Base-by-base conservation (phyloP, 2,113 vertebrate species). In the Eleginops maclovinus region DNA sequence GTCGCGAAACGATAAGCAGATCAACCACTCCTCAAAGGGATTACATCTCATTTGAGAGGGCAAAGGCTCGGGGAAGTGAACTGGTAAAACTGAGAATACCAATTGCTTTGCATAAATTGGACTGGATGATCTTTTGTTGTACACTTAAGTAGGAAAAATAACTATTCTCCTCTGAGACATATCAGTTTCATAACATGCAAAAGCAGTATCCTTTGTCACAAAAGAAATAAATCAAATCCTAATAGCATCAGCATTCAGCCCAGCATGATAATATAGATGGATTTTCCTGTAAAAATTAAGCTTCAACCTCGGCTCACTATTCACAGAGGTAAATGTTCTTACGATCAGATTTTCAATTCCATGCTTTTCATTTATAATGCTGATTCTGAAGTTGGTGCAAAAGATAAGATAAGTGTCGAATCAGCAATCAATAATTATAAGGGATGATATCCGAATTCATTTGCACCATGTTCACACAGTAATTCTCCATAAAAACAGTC, bases 1-100 rank as follows among this genome's bases (percentile, higher is more conserved):
- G 82, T 59, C 86, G 72, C 19, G 21, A 84, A 84, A 68, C 77
- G 53, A 88, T 91, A 92, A 92, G 91, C 61, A 91, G 87, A 92
- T 93, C 91, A 91, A 81, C 79, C 44, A 47, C 19, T 77, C 66
- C 81, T 83, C 62, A 71, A 77, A 79, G 55, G 86, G 92, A 94
- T 94, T 93, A 92, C 16, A 56, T 77, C 85, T 86, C 22, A 85
- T 90, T 89, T 82, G 17, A 65, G 77, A 72, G 81, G 60, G 78
- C 58, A 83, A 85, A 82, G n/a, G 61, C 62, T 77, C 2, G 10
- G 43, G 50, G 2, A 53, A 43, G 73, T 36, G 26, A 81, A 81
- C 77, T 75, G 55, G 63, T 50, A 64, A 43, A 72, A 47, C 60
- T 36, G 40, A 77, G 75, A 77, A 74, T 61, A 87, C 46, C 41